Evolutionary conservation across 2,797 vertebrate species (phyloP), one percentile per base, ranked within the genome.

Genomic region (Streptopelia turtur): DNA sequence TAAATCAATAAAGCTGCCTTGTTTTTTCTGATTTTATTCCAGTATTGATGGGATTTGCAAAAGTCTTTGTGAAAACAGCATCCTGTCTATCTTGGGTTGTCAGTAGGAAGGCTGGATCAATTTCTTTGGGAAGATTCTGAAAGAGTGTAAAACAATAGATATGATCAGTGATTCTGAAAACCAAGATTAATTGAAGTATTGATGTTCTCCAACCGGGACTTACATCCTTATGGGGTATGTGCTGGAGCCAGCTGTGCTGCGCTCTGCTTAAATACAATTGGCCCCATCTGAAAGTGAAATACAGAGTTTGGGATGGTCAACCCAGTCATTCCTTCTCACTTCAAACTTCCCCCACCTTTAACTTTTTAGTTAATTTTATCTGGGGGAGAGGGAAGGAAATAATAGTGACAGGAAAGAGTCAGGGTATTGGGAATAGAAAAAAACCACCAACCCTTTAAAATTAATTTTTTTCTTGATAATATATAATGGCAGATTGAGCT

Each of bases 1-100:
- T 95, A 95, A 97, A 97, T 98, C 97, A 87, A 98, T 98, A 96
- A 94, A 93, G 74, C 85, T 95, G 92, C 89, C 83, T 94, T 89
- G n/a, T 87, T 84, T 95, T 91, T 96, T 33, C 79, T 90, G 81
- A 74, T 95, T 92, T 97, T 96, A 93, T 91, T 97, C 71, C 57
- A 31, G 69, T 93, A 95, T 97, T 95, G 95, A 97, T 94, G 94
- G 86, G 96, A 96, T 97, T 97, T 87, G 72, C 97, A 93, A 96
- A 96, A 97, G 92, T 95, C 90, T 74, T 52, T 30, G 96, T 93
- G 93, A 94, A 85, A 91, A 84, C 89, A 93, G 72, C 93, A 75
- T 83, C 50, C 57, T 90, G 25, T 94, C 94, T 89, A 9, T 97
- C 96, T 94, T 43, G 23, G 47, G 89, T 71, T 91, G 37, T 41